Evolutionary conservation across 2,888 invertebrate genomes (phyloP).

Genomic region (Pristionchus fissidentatus): DNA sequence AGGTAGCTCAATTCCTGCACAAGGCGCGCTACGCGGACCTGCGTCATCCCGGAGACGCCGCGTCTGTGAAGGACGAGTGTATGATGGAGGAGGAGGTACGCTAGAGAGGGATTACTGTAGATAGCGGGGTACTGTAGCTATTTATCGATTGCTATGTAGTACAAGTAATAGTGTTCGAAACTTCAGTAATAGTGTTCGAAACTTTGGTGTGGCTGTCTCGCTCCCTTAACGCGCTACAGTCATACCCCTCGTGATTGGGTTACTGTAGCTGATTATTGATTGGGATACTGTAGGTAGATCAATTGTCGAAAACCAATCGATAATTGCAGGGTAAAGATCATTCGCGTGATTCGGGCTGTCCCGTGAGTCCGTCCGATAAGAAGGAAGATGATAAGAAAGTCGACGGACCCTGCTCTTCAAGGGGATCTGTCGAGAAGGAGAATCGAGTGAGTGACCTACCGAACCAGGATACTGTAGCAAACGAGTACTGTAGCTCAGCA

Average conservation of each 20-base stretch:
- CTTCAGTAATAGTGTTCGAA: too few relatives aligned
- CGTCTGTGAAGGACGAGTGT: not conserved
- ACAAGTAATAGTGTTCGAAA: too few relatives aligned
- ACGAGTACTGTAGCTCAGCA: not conserved
- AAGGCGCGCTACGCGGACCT: not conserved
- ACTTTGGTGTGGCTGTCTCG: too few relatives aligned
- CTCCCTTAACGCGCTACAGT: too few relatives aligned
- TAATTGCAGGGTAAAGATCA: slow-evolving; percentile 1
- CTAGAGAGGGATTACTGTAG: too few relatives aligned
- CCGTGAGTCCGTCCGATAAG: not conserved
- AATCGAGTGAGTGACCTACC: not conserved
- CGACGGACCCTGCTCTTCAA: not conserved
- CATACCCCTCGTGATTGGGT: not conserved
- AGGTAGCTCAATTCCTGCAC: slow-evolving; percentile 19
- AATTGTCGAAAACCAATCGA: not conserved
- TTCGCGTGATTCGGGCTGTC: slow-evolving; percentile 44
- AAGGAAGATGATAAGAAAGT: not conserved
- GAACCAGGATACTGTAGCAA: not conserved
- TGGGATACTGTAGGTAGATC: not conserved
- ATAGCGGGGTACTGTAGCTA: not conserved
- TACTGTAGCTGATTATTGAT: not conserved
- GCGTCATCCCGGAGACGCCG: not conserved
- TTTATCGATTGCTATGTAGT: too few relatives aligned
- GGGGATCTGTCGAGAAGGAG: slow-evolving; percentile 34
- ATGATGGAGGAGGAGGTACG: slow-evolving; percentile 29